phyloP scores from a whole-genome alignment of 2,113 vertebrate species.

The Noturus placidus region DNA sequence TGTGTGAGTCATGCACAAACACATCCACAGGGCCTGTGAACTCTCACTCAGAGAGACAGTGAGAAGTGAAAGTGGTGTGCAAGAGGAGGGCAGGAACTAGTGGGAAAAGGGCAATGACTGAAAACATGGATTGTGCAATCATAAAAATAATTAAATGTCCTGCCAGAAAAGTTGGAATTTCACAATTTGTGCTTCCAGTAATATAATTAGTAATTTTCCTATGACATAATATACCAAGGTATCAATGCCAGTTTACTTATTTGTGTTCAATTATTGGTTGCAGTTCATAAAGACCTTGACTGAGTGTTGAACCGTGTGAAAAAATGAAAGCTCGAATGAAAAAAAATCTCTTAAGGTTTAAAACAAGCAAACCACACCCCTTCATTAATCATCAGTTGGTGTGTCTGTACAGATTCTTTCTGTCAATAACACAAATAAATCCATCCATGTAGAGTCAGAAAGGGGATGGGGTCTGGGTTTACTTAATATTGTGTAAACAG shows the following conservation, averaged over 20 bases:
- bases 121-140: background rate
- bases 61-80: background rate
- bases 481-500: background rate
- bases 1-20: background rate
- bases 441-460: background rate
- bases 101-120: background rate
- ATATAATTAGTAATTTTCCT: background rate
- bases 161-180: constrained; percentile 1
- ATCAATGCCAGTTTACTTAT: background rate
- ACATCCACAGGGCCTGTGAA: background rate
- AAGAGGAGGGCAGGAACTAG: background rate
- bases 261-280: background rate
- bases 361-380: background rate
- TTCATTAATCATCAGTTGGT: background rate
- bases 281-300: background rate
- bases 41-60: background rate
- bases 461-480: background rate
- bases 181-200: background rate
- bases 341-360: background rate
- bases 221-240: background rate
- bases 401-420: background rate
- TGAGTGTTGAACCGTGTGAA: background rate
- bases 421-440: background rate
- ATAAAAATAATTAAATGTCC: background rate
- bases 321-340: background rate